These are phyloP conservation scores for Myiotriccus ornatus DNA, from an alignment of 2,797 vertebrate species.

Conservation along the genomic window DNA sequence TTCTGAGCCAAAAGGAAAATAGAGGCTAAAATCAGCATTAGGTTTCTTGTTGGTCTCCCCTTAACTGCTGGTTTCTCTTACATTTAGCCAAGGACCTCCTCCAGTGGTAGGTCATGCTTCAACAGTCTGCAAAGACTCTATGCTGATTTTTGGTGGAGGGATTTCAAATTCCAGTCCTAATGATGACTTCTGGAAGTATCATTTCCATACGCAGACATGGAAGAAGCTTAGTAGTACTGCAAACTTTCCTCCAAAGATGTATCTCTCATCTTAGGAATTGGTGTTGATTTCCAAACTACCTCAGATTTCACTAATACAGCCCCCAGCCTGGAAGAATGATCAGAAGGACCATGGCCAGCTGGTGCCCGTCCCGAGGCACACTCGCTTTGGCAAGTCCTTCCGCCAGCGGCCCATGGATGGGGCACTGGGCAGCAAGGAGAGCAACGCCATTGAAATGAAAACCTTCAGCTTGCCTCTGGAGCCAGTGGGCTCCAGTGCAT, in stretches of 20 bases:
- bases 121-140: conserved; percentile 77
- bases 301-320: not conserved
- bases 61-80: conserved; percentile 25
- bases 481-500: not conserved
- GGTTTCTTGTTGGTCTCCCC: not conserved
- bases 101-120: conserved; percentile 83
- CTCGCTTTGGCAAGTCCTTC: conserved; percentile 1
- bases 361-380: not conserved
- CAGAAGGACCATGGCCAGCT: conserved; percentile 66
- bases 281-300: conserved; percentile 68
- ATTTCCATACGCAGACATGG: conserved; percentile 78
- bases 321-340: not conserved
- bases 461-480: conserved; percentile 63
- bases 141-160: conserved; percentile 87
- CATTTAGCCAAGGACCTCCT: conserved; percentile 82
- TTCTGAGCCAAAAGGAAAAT: not conserved
- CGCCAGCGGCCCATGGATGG: fast-evolving
- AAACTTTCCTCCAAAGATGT: conserved; percentile 74
- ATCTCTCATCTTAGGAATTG: conserved; percentile 82
- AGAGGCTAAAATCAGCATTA: not conserved
- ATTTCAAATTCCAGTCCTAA: conserved; percentile 63
- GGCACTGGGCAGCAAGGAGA: not conserved
- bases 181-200: conserved; percentile 81
- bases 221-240: conserved; percentile 66
- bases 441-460: conserved; percentile 80